Evolutionary conservation across 2,113 vertebrate genomes (phyloP).

Genomic region (Anas platyrhynchos): DNA sequence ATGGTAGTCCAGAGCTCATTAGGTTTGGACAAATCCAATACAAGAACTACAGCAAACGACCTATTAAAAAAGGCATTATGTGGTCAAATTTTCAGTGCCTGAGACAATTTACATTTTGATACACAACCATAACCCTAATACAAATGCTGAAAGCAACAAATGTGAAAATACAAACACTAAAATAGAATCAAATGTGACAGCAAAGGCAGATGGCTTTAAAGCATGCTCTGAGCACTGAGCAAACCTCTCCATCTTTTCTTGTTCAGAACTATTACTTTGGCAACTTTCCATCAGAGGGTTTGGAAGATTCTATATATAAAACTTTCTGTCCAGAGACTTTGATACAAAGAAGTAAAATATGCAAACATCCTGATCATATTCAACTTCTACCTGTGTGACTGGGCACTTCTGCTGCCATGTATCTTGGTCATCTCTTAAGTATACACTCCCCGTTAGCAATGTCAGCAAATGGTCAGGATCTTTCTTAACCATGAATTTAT

Average conservation of each 20-base stretch:
- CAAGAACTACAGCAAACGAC: conserved; percentile 86
- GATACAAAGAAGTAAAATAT: neutral
- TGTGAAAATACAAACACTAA: neutral
- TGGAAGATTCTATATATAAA: neutral
- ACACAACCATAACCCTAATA: neutral
- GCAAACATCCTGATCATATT: neutral
- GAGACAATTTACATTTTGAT: neutral
- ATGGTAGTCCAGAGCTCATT: conserved; percentile 88
- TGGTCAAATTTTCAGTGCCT: neutral
- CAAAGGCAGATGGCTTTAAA: neutral
- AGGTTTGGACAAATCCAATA: conserved; percentile 93
- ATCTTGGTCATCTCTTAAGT: neutral
- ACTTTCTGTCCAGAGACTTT: neutral
- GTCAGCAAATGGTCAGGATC: neutral
- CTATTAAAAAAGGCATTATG: conserved; percentile 73
- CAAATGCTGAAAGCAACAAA: neutral
- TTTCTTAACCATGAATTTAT: neutral
- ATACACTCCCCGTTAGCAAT: neutral
- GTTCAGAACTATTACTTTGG: neutral
- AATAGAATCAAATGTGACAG: neutral
- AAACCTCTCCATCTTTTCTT: neutral
- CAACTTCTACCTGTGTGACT: neutral
- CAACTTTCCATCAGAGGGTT: neutral
- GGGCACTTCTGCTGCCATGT: neutral
- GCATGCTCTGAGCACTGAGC: neutral